A percentile compares a stretch with the other conserved stretches of the same genome.
These are phyloP conservation scores for Ferrisia virgata DNA, from an alignment of 2,888 invertebrate genomes.

Conservation along the genomic window DNA sequence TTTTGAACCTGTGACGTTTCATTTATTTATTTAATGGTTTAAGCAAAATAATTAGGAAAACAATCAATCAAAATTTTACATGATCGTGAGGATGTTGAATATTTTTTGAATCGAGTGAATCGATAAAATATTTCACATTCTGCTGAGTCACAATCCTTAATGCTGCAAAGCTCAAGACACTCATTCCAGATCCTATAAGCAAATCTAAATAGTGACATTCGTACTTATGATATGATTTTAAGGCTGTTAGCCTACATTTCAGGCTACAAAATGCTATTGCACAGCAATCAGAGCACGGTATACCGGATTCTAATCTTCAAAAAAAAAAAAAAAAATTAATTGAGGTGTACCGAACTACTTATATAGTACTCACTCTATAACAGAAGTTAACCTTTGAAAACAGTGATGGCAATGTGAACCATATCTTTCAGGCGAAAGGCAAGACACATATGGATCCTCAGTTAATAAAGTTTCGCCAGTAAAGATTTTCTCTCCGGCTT, in stretches of 20 bases:
- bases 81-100: not conserved
- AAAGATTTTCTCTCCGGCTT: constrained; percentile 62
- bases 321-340: constrained; percentile 23
- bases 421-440: constrained; percentile 68
- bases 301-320: constrained; percentile 62
- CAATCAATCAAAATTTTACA: too few relatives aligned
- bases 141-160: constrained; percentile 74
- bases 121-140: constrained; percentile 53
- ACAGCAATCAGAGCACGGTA: constrained; percentile 71
- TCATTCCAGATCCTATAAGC: constrained; percentile 79
- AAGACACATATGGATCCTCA: constrained; percentile 72
- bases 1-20: constrained; percentile 56
- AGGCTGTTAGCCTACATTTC: constrained; percentile 64
- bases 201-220: constrained; percentile 74
- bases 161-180: constrained; percentile 71
- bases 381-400: constrained; percentile 74
- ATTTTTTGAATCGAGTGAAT: not conserved
- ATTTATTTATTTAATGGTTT: too few relatives aligned
- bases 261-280: constrained; percentile 73
- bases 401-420: constrained; percentile 80
- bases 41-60: too few relatives aligned
- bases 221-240: constrained; percentile 66
- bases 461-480: constrained; percentile 71
- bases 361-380: too few relatives aligned
- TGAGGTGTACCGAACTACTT: too few relatives aligned